phyloP scores from a whole-genome alignment of 2,888 invertebrate species.

The Leucophenga montana region DNA sequence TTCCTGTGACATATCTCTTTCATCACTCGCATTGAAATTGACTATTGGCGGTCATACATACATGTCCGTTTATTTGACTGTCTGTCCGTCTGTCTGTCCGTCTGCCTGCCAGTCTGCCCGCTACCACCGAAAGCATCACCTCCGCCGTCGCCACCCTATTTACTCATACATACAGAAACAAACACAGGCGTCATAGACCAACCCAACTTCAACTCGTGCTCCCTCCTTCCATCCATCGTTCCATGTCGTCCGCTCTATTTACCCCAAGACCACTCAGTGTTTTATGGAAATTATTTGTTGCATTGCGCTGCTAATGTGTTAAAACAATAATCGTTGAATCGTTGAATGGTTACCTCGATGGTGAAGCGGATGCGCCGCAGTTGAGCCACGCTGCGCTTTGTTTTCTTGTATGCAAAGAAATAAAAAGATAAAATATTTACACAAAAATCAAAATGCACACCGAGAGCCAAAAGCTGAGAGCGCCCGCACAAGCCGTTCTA shows the following conservation, averaged over 20 bases:
- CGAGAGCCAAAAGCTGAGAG: background rate
- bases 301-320: constrained; percentile 71
- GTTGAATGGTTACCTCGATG: constrained; percentile 9
- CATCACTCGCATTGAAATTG: constrained; percentile 44
- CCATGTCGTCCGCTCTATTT: constrained; percentile 47
- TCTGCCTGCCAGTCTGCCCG: background rate
- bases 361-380: constrained; percentile 44
- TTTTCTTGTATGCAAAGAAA: constrained; percentile 60
- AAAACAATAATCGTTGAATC: constrained; percentile 63
- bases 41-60: constrained; percentile 34
- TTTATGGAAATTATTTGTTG: constrained; percentile 71
- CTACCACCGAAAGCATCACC: too few species aligned
- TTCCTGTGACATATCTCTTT: constrained; percentile 71
- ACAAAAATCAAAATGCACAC: constrained; percentile 41
- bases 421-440: constrained; percentile 63
- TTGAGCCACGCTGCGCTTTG: constrained; percentile 38
- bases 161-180: background rate
- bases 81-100: constrained; percentile 3
- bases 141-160: too few species aligned
- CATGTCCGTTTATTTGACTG: background rate
- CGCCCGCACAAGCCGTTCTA: constrained; percentile 20
- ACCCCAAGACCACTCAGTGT: constrained; percentile 46
- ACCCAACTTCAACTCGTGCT: constrained; percentile 30
- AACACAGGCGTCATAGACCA: constrained; percentile 2
- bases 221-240: constrained; percentile 28